Conservation (phyloP, 2,888 invertebrate genomes). For the Aromia moschata region DNA sequence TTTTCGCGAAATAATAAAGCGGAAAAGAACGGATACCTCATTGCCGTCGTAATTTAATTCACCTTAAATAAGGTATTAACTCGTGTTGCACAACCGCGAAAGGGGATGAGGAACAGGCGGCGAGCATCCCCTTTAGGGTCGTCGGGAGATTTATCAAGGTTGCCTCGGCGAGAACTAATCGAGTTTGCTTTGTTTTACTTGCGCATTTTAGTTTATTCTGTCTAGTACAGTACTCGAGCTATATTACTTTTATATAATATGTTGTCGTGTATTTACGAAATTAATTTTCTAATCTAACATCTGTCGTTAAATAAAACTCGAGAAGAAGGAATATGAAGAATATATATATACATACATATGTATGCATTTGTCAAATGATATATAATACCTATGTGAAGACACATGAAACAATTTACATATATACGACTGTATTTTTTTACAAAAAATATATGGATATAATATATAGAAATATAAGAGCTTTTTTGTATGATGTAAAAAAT, state of each 20-base stretch:
- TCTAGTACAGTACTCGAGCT: not conserved
- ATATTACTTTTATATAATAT: not conserved
- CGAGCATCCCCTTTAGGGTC: constrained; percentile 4
- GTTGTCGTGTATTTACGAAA: not conserved
- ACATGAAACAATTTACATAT: too few species aligned
- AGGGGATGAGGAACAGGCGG: constrained; percentile 1
- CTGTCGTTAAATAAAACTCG: too few species aligned
- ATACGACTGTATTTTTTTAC: too few species aligned
- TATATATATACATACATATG: too few species aligned
- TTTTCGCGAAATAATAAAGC: not conserved
- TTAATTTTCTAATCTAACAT: not conserved
- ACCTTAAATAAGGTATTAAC: not conserved
- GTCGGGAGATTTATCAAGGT: constrained; percentile 4
- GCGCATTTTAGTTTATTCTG: not conserved
- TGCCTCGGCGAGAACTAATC: constrained; percentile 11
- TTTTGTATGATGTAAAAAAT: too few species aligned
- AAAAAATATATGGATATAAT: too few species aligned
- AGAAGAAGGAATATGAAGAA: too few species aligned
- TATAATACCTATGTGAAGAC: too few species aligned
- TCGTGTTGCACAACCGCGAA: not conserved
- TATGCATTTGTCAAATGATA: too few species aligned
- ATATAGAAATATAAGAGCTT: too few species aligned
- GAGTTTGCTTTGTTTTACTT: constrained; percentile 3
- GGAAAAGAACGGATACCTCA: not conserved
- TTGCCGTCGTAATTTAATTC: not conserved